Base-by-base conservation (phyloP, 2,113 vertebrate species). In the Toxotes chatareus region DNA sequence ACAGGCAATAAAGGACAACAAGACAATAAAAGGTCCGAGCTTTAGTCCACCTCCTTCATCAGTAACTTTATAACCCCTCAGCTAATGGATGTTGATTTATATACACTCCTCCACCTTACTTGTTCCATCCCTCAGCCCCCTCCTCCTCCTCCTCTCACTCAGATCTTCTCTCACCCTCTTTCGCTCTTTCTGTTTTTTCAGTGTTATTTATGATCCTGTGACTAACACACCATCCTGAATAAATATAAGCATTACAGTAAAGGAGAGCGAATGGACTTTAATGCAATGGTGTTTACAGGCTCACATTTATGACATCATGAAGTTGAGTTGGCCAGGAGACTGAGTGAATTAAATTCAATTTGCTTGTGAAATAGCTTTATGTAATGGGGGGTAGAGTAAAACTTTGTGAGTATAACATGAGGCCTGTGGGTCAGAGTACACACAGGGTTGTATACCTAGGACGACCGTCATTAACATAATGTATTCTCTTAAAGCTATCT, bases 81-180 rank as follows among this genome's bases (percentile, higher is more conserved):
- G 74, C 86, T 94, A 94, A 95, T 95, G 92, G 91, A 93, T 87
- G 74, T 85, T 93, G 94, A 95, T 94, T 96, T 95, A 95, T 93
- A 85, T 49, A 90, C 71, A 81, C 79, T 82, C 73, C 80, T 76
- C 73, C 87, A 87, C 86, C 88, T 86, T 73, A 70, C 79, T 86
- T 84, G 76, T 85, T 91, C 77, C 63, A 84, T 66, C 84, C 47
- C 70, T 86, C 73, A 60, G 14, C 64, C 73, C 68, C 27, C 63
- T 1, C 27, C 61, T 40, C 34, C 72, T 62, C 64, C 47, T 21
- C 14, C 64, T 60, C 3, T 61, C 42, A 78, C 81, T 80, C 77
- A 42, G 61, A 59, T 79, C 44, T 77, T 71, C 66, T 57, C 67
- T 71, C 68, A 56, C 68, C 21, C 61, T 46, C 55, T 63, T n/a